phyloP scores from a whole-genome alignment of 2,888 invertebrate species.

The Drosophila bunnanda region DNA sequence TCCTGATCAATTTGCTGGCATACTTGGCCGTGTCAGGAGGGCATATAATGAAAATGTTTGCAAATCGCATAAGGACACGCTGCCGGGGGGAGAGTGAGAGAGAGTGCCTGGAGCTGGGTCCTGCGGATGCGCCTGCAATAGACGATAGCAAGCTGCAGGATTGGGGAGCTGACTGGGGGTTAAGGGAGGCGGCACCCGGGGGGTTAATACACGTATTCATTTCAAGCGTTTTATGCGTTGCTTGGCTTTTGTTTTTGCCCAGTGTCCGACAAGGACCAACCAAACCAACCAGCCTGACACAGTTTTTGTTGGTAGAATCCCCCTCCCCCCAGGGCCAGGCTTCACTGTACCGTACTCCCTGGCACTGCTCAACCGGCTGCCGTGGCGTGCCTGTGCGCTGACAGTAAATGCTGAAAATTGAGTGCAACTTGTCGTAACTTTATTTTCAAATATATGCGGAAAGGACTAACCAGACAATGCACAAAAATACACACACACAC shows the following conservation, averaged over 20 bases:
- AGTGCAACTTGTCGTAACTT: conserved; percentile 81
- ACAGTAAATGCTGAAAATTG: conserved; percentile 81
- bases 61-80: conserved; percentile 57
- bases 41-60: conserved; percentile 64
- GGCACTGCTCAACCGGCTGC: conserved; percentile 34
- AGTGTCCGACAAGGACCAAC: conserved; percentile 40
- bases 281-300: conserved; percentile 48
- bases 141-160: background rate
- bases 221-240: conserved; percentile 74
- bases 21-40: conserved; percentile 11
- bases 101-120: background rate
- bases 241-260: conserved; percentile 60
- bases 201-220: conserved; percentile 70
- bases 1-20: conserved; percentile 20
- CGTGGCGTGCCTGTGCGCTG: conserved; percentile 65
- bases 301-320: conserved; percentile 51
- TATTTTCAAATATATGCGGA: conserved; percentile 77
- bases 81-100: background rate
- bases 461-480: conserved; percentile 77
- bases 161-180: background rate
- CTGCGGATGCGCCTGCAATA: conserved; percentile 10
- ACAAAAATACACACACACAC: conserved; percentile 43
- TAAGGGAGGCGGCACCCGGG: background rate
- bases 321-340: background rate
- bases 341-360: conserved; percentile 7